Conservation (phyloP, 2,113 vertebrate genomes). For the Scartelaos histophorus region DNA sequence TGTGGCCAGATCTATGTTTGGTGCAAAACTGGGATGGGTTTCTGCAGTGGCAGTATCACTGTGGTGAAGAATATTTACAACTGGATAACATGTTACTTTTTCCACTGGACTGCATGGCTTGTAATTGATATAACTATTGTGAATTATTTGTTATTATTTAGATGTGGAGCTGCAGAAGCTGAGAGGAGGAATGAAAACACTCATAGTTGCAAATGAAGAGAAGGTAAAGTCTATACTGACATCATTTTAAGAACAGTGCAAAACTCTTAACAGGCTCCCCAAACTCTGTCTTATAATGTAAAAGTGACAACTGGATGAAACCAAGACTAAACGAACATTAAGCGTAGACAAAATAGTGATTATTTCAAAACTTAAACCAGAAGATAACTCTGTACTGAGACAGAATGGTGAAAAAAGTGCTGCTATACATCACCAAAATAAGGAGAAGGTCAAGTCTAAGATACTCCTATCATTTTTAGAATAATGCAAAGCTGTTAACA, state of each 20-base stretch:
- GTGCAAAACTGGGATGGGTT: constrained; percentile 23
- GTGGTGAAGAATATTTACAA: constrained; percentile 14
- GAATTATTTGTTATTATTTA: constrained; percentile 65
- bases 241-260: neutral
- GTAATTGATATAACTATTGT: constrained; percentile 7
- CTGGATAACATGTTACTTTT: constrained; percentile 11
- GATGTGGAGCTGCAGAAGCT: constrained; percentile 91
- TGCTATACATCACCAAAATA: too few relatives aligned
- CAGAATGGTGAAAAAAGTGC: too few relatives aligned
- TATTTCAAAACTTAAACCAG: too few relatives aligned
- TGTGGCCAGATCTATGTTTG: constrained; percentile 20
- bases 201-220: constrained; percentile 88
- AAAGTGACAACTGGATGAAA: neutral
- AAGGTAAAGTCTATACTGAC: constrained; percentile 79
- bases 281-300: neutral
- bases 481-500: too few relatives aligned
- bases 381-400: too few relatives aligned
- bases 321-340: too few relatives aligned
- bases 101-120: neutral
- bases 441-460: too few relatives aligned
- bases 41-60: constrained; percentile 9
- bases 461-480: too few relatives aligned
- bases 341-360: too few relatives aligned
- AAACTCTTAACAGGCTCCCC: neutral
- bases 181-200: constrained; percentile 88